Evolutionary conservation across 2,888 invertebrate genomes (phyloP), one percentile per base, ranked within the genome.

Genomic region (Watsonalla cultraria): DNA sequence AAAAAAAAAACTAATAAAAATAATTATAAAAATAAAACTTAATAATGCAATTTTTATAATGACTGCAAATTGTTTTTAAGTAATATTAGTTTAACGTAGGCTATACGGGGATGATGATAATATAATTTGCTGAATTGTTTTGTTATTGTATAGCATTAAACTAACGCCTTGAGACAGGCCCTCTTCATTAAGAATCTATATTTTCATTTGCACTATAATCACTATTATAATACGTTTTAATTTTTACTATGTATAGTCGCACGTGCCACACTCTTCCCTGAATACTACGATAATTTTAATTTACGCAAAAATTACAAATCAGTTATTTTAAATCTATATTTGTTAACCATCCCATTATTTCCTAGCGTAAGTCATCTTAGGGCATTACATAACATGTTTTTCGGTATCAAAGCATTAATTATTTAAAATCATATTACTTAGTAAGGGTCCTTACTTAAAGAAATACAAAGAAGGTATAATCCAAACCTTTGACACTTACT

Each of bases 121-220:
- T 13, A 13, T 75, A 67, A 64, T 73, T 74, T 66, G 72, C 68
- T 70, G 70, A 66, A 67, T 63, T 59, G 47, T 34, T 33, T 11
- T 47, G 8, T 34, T 46, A 24, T n/a, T 33, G n/a, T 47, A 6
- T 46, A 8, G 24, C 24, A 11, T 11, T 34, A 33, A 54, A 59
- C 47, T 53, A 47, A 37, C 55, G 57, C 61, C 58, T 59, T 59
- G 50, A 52, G 67, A 62, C 69, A 61, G 71, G 65, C 66, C 70
- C 63, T 55, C 49, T 39, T 50, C 46, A 33, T 56, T 35, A 13
- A 7, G 35, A 7, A n/a, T 6, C n/a, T 13, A 48, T 34, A 8
- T 8, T 35, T 33, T 48, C 34, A 13, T 47, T 47, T 34, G 47
- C 47, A 48, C 47, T 13, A 0, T 35, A 13, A 47, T 7, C n/a